Evolutionary conservation across 1,140 invertebrate genomes (phyloP).

Genomic region (Pararge aegeria): DNA sequence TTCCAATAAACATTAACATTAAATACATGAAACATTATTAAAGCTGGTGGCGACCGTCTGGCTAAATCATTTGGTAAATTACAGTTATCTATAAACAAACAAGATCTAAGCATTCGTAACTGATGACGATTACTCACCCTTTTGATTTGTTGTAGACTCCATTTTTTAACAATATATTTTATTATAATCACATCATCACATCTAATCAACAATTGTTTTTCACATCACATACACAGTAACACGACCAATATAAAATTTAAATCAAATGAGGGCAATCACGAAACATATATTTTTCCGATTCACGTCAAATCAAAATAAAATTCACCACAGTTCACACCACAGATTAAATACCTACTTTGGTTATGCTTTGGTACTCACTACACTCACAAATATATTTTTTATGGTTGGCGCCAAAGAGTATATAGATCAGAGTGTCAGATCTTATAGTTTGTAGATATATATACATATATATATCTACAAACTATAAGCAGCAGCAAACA

Average conservation of each 20-base stretch:
- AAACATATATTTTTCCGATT: slow-evolving; percentile 27
- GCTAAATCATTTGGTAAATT: slow-evolving; percentile 63
- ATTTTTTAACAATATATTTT: slow-evolving; percentile 52
- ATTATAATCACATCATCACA: slow-evolving; percentile 70
- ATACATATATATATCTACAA: too few relatives aligned
- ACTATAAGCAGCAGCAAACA: too few relatives aligned
- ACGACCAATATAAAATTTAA: neutral
- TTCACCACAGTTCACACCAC: neutral
- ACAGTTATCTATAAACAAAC: slow-evolving; percentile 78
- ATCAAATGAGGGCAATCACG: slow-evolving; percentile 30
- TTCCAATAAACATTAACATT: slow-evolving; percentile 19
- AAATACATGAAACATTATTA: slow-evolving; percentile 30
- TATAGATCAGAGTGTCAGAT: too few relatives aligned
- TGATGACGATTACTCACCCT: slow-evolving; percentile 60
- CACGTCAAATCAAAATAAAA: slow-evolving; percentile 29
- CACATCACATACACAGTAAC: neutral
- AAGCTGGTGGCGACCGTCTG: slow-evolving; percentile 49
- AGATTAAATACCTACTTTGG: neutral
- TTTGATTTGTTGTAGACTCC: slow-evolving; percentile 69
- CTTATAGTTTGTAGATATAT: too few relatives aligned
- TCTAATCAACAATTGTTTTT: slow-evolving; percentile 15
- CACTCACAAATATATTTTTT: neutral
- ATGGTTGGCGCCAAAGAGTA: too few relatives aligned
- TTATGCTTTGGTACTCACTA: neutral
- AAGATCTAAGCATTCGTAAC: slow-evolving; percentile 47